Conservation (phyloP, 2,888 invertebrate species). For the Glomeris marginata region DNA sequence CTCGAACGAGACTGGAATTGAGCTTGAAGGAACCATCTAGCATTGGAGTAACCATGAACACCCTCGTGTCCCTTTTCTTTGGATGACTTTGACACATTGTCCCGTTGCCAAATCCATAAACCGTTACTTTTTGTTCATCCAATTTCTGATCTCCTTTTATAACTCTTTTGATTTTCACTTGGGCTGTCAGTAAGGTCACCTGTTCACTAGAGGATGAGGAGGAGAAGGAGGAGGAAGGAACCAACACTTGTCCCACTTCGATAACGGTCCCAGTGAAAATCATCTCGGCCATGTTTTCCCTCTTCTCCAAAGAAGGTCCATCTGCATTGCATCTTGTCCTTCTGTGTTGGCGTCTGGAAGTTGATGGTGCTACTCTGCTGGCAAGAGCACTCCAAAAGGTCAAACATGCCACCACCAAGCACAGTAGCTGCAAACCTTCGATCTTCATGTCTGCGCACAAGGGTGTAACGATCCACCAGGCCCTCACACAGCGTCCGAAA, state of each 20-base stretch:
- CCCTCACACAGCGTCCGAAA: too few relatives aligned
- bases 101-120: slow-evolving; percentile 25
- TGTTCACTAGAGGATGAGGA: slow-evolving; percentile 10
- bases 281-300: slow-evolving; percentile 21
- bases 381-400: too few relatives aligned
- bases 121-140: slow-evolving; percentile 15
- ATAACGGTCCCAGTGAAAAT: slow-evolving; percentile 27
- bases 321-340: too few relatives aligned
- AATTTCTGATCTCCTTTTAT: slow-evolving; percentile 23
- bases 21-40: slow-evolving; percentile 22
- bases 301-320: slow-evolving; percentile 3
- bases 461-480: too few relatives aligned
- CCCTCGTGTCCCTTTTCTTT: slow-evolving; percentile 26
- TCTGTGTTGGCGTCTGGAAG: too few relatives aligned
- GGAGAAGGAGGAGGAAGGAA: neutral
- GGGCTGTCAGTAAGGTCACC: slow-evolving; percentile 18
- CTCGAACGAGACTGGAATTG: slow-evolving; percentile 27
- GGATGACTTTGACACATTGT: slow-evolving; percentile 26
- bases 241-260: slow-evolving; percentile 14
- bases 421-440: too few relatives aligned
- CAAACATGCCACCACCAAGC: too few relatives aligned
- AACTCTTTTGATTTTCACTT: slow-evolving; percentile 26
- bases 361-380: too few relatives aligned
- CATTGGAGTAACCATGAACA: slow-evolving; percentile 25
- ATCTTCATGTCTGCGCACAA: too few relatives aligned